Evolutionary conservation across 2,888 invertebrate species (phyloP).

Genomic region (Drosophila dives): DNA sequence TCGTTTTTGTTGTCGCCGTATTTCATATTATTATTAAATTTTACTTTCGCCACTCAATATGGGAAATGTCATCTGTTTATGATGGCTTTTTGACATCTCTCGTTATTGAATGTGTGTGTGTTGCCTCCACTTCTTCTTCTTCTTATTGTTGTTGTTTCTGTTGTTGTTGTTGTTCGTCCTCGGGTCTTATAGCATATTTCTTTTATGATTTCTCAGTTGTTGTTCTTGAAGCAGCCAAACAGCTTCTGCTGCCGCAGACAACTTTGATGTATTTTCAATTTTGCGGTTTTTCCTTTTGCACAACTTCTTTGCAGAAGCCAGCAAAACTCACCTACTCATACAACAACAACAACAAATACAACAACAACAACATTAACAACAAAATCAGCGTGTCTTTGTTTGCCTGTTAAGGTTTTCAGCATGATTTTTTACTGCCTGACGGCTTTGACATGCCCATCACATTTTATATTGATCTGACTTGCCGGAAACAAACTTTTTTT

Average conservation of each 20-base stretch:
- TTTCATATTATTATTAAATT: conserved; percentile 81
- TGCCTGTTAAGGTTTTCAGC: conserved; percentile 35
- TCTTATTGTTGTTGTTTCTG: conserved; percentile 19
- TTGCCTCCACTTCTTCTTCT: conserved; percentile 35
- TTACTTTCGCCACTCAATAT: conserved; percentile 82
- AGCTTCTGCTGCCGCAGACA: conserved; percentile 49
- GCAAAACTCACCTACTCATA: conserved; percentile 9
- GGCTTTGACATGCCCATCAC: conserved; percentile 54
- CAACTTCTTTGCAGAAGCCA: background rate
- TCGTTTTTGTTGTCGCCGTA: conserved; percentile 32
- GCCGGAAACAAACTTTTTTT: conserved; percentile 33
- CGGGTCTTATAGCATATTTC: conserved; percentile 42
- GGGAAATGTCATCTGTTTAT: conserved; percentile 84
- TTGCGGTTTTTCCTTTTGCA: conserved; percentile 61
- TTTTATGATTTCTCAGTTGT: conserved; percentile 47
- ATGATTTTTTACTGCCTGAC: conserved; percentile 41
- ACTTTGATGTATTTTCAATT: conserved; percentile 77
- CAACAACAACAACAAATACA: conserved; percentile 36
- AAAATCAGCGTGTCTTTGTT: conserved; percentile 46
- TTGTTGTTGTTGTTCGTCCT: conserved; percentile 18
- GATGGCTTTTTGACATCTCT: conserved; percentile 83
- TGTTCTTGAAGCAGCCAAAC: conserved; percentile 17
- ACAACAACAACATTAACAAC: conserved; percentile 12
- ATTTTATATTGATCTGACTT: conserved; percentile 55
- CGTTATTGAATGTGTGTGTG: conserved; percentile 78